A percentile compares a stretch with the other conserved stretches of the same genome.
phyloP scores from a whole-genome alignment of 1,140 invertebrate species.

The Antheraea mylitta region DNA sequence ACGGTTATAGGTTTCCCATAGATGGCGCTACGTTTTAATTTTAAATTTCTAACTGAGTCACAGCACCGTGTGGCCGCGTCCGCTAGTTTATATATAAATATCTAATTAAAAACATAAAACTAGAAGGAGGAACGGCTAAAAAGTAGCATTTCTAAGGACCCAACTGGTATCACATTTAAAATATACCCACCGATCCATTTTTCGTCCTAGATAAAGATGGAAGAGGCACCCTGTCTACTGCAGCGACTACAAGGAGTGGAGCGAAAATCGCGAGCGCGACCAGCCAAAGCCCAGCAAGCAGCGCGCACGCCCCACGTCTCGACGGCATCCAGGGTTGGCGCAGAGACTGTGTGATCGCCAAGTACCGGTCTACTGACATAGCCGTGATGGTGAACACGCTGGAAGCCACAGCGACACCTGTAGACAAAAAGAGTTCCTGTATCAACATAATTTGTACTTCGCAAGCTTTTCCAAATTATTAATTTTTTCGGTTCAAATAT shows the following conservation, averaged over 20 bases:
- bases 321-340: conserved; percentile 83
- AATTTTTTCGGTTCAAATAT: too few species aligned
- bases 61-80: too few species aligned
- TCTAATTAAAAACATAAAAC: too few species aligned
- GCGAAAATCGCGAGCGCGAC: conserved; percentile 83
- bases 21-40: too few species aligned
- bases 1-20: too few species aligned
- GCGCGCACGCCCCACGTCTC: conserved; percentile 81
- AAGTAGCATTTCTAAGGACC: too few species aligned
- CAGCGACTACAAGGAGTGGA: conserved; percentile 81
- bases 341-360: conserved; percentile 87
- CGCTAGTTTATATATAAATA: too few species aligned
- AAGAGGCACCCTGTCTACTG: conserved; percentile 67
- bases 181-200: conserved; percentile 58
- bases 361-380: conserved; percentile 87
- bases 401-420: conserved; percentile 87
- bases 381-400: conserved; percentile 89
- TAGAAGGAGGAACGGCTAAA: too few species aligned
- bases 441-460: too few species aligned
- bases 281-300: conserved; percentile 83
- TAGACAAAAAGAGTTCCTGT: conserved; percentile 22
- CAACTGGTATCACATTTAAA: neutral
- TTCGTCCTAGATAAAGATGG: conserved; percentile 49
- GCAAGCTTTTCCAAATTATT: too few species aligned
- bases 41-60: too few species aligned